A percentile compares a stretch with the other conserved stretches of the same genome.
Conservation (phyloP, 2,797 vertebrate genomes). For the Steatocranus sp. region DNA sequence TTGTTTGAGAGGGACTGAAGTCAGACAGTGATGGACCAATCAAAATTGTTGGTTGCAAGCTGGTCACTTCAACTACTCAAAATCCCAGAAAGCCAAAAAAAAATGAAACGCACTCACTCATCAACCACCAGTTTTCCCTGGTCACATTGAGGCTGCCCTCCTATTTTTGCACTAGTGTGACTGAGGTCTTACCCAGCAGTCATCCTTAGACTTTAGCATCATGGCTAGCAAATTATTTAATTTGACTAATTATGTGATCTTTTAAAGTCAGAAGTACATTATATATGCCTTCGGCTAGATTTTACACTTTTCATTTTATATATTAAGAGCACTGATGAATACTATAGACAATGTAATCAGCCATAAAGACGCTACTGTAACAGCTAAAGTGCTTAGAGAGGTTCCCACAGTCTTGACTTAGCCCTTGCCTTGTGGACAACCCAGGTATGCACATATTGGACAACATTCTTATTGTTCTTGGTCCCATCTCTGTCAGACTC, state of each 20-base stretch:
- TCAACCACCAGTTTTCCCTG: background rate
- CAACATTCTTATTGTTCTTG: slow-evolving; percentile 46
- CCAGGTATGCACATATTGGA: background rate
- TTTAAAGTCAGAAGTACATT: background rate
- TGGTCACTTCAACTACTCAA: background rate
- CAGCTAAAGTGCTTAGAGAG: background rate
- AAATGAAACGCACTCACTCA: background rate
- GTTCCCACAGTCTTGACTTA: background rate
- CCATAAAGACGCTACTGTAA: background rate
- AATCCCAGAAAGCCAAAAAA: background rate
- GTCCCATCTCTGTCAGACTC: slow-evolving; percentile 17
- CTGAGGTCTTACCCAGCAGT: background rate
- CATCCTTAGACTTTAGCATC: background rate
- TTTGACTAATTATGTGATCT: background rate
- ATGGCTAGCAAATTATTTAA: background rate
- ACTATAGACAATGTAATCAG: background rate
- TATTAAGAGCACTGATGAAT: background rate
- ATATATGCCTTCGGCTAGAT: background rate
- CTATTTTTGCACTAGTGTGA: background rate
- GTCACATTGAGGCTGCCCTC: background rate
- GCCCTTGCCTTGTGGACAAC: background rate
- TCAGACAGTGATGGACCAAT: background rate
- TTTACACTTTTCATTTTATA: background rate
- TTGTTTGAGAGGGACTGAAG: background rate
- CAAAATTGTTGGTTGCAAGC: background rate